phyloP scores from a whole-genome alignment of 2,113 vertebrate species.

The Chascanopsetta lugubris region DNA sequence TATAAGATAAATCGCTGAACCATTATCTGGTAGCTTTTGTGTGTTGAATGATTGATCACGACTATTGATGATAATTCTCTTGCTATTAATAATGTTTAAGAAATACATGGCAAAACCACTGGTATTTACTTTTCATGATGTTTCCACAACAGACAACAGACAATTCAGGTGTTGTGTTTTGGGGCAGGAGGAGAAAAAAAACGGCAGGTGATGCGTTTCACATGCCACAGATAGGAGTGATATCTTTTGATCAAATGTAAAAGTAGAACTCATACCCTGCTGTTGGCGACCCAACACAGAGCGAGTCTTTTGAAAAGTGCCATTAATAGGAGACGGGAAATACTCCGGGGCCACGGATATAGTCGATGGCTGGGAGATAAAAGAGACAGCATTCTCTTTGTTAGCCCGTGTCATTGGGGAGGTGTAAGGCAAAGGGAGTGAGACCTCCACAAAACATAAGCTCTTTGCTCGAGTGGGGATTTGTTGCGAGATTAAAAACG shows the following conservation, averaged over 20 bases:
- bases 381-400: slow-evolving; percentile 78
- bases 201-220: slow-evolving; percentile 50
- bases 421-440: slow-evolving; percentile 42
- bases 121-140: slow-evolving; percentile 1
- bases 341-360: slow-evolving; percentile 56
- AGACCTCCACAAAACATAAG: slow-evolving; percentile 40
- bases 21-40: too few relatives aligned
- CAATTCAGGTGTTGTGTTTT: slow-evolving; percentile 34
- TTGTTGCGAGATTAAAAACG: slow-evolving; percentile 5
- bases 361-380: slow-evolving; percentile 74
- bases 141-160: slow-evolving; percentile 22
- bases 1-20: too few relatives aligned
- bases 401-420: slow-evolving; percentile 70
- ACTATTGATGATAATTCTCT: neutral
- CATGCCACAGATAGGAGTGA: slow-evolving; percentile 64
- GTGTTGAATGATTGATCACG: too few relatives aligned
- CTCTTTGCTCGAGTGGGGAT: slow-evolving; percentile 8
- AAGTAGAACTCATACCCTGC: slow-evolving; percentile 66
- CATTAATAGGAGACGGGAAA: slow-evolving; percentile 64
- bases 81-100: neutral
- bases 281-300: slow-evolving; percentile 69
- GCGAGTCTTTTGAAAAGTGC: slow-evolving; percentile 71
- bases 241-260: slow-evolving; percentile 74
- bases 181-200: slow-evolving; percentile 26
- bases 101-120: neutral